phyloP scores from a whole-genome alignment of 2,888 invertebrate genomes.

The Philonicus albiceps region DNA sequence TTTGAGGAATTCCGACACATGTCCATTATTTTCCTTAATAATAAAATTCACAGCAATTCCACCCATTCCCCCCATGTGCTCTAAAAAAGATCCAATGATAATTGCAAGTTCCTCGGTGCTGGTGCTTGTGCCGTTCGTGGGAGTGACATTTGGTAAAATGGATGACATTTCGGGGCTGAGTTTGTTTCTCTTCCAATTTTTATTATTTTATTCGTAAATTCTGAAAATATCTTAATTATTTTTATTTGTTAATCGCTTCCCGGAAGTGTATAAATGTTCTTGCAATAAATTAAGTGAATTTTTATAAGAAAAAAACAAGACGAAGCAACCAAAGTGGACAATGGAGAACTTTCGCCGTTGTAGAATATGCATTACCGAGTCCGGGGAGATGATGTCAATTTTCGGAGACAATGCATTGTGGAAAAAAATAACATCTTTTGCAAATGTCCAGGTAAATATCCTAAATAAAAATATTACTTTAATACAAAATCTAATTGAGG shows the following conservation, averaged over 20 bases:
- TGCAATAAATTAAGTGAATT: not conserved
- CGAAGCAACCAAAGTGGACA: constrained; percentile 26
- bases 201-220: not conserved
- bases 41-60: not conserved
- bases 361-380: constrained; percentile 56
- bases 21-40: not conserved
- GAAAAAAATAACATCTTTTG: constrained; percentile 61
- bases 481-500: not conserved
- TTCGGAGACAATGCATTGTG: constrained; percentile 62
- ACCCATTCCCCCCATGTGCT: not conserved
- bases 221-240: not conserved
- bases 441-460: constrained; percentile 59
- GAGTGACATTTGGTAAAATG: constrained; percentile 15
- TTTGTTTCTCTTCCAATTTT: constrained; percentile 10
- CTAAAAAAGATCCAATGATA: not conserved
- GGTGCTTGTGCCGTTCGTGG: not conserved
- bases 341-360: constrained; percentile 56
- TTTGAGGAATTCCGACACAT: too few species aligned
- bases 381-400: constrained; percentile 59
- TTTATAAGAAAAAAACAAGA: not conserved
- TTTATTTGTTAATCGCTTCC: not conserved
- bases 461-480: not conserved
- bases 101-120: not conserved
- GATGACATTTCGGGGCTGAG: not conserved
- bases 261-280: not conserved